Percentiles rank a stretch among this genome's conserved stretches.
phyloP scores from a whole-genome alignment of 2,113 vertebrate species.

The Phaethornis superciliosus region DNA sequence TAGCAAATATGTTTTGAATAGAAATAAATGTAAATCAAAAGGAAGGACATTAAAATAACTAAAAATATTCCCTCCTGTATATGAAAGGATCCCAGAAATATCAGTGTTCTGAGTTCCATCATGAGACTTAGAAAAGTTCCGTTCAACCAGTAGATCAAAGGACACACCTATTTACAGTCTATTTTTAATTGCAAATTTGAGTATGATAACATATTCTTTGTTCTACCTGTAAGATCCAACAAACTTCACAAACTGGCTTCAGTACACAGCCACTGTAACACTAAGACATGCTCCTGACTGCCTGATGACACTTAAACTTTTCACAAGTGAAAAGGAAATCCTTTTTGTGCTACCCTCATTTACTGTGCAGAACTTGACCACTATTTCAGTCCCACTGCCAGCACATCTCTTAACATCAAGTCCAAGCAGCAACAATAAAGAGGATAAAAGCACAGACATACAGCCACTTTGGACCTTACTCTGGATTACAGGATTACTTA shows the following conservation, averaged over 20 bases:
- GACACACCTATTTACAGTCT: neutral
- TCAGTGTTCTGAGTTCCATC: neutral
- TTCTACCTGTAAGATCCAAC: neutral
- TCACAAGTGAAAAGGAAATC: neutral
- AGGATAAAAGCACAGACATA: constrained; percentile 8
- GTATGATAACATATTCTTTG: neutral
- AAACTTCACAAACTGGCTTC: neutral
- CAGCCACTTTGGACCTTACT: neutral
- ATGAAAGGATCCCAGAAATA: neutral
- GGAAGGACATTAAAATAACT: neutral
- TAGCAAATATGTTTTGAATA: neutral
- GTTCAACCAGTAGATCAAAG: neutral
- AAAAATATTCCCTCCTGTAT: neutral
- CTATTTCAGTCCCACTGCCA: neutral
- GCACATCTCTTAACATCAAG: neutral
- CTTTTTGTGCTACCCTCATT: neutral
- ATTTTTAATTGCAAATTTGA: neutral
- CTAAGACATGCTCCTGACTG: neutral
- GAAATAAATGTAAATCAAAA: neutral
- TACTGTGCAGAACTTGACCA: neutral
- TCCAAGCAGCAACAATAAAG: neutral
- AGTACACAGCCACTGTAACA: neutral
- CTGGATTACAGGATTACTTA: neutral
- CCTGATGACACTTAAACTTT: neutral
- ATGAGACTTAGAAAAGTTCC: neutral